These are phyloP conservation scores for Xiphophorus maculatus DNA, from an alignment of 2,113 vertebrate species.

Conservation along the genomic window DNA sequence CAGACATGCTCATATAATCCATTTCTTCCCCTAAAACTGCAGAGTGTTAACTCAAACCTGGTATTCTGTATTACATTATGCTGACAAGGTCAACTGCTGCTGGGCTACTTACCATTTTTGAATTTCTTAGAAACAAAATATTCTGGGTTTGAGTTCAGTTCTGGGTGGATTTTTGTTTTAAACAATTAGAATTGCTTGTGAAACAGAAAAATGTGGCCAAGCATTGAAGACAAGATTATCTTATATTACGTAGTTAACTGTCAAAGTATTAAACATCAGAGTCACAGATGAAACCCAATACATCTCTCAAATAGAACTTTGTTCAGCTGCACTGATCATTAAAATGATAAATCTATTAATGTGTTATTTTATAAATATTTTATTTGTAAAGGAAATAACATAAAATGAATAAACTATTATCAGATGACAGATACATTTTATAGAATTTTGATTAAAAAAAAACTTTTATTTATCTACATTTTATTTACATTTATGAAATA, in stretches of 20 bases:
- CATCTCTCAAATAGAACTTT: conserved; percentile 8
- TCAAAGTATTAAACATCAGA: background rate
- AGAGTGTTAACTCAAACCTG: background rate
- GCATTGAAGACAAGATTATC: background rate
- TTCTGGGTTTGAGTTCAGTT: conserved; percentile 6
- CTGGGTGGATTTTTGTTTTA: background rate
- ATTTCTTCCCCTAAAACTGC: conserved; percentile 18
- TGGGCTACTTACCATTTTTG: conserved; percentile 24
- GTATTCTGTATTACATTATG: conserved; percentile 28
- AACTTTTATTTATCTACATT: too few relatives aligned
- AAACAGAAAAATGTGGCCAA: background rate
- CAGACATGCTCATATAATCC: conserved; percentile 25
- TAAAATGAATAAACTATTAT: background rate
- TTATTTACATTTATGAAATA: background rate
- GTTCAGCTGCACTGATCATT: conserved; percentile 3
- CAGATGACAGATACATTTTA: too few relatives aligned
- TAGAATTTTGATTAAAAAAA: too few relatives aligned
- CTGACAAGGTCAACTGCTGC: conserved; percentile 32
- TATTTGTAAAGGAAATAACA: background rate
- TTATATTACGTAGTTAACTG: background rate
- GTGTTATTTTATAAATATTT: conserved; percentile 7
- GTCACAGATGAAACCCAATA: background rate
- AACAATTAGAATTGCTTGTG: background rate
- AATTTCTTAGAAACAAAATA: conserved; percentile 21
- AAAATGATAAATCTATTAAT: conserved; percentile 5